Base-by-base conservation (phyloP, 2,113 vertebrate species). In the Oxygymnocypris stewartii region DNA sequence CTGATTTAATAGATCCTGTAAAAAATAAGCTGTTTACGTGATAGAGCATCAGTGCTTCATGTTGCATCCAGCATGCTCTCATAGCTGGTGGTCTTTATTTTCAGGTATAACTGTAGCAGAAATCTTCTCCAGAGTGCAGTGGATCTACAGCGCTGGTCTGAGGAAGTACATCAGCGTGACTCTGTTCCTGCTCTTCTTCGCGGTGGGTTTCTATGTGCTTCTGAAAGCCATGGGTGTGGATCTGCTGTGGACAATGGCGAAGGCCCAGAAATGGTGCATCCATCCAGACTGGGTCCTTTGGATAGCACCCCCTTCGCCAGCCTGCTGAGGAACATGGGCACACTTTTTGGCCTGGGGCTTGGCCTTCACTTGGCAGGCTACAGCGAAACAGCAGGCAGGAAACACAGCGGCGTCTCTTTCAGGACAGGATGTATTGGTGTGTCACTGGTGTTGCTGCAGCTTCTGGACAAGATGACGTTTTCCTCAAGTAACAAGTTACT, bases 221-320 rank as follows among this genome's bases (percentile, higher is more conserved):
- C 93, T 97, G 71, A 95, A 93, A 88, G 87, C 93, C 54, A 89
- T 96, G 25, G 91, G 95, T 87, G 93, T 96, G 88, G 96, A 97
- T 90, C 94, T 96, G 73, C 89, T 96, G 0, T 97, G 96, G 96
- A 97, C 96, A 28, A 93, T 97, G 37, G 92, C 91, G 11, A 96
- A 96, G 90, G 96, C 96, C 85, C 96, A 96, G 90, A 96, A 94
- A 86, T 97, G 96, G 96, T 97, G 96, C 23, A 91, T 93, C 82
- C 96, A 96, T 77, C 95, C 96, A 0, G 94, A 96, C 42, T 97
- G 96, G 96, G 95, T 96, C 90, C 94, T 95, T 94, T 96, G 51
- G 95, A 96, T 88, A 95, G 94, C 63, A 96, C 95, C 0, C 97
- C 96, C 0, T 97, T 97, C 90, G 96, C 96, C 5, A 95, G 97